Evolutionary conservation across 1,140 invertebrate species (phyloP).

Genomic region (Drosophila fuyamai): DNA sequence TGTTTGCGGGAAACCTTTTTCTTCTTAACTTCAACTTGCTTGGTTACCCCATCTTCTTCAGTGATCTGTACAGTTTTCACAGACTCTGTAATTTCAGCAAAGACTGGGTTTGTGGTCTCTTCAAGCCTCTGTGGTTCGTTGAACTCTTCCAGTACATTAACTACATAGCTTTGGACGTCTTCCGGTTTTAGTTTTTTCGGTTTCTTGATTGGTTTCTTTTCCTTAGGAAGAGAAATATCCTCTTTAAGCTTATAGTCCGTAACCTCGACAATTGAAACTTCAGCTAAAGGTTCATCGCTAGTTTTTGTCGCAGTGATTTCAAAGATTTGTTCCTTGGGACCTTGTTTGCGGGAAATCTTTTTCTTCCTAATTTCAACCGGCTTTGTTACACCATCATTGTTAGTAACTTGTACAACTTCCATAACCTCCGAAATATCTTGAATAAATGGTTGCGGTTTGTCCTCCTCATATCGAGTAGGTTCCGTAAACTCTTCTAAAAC

Average conservation of each 20-base stretch:
- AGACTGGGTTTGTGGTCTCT: constrained; percentile 17
- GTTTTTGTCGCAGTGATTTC: constrained; percentile 48
- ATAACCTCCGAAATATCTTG: constrained; percentile 50
- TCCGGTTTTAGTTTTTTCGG: constrained; percentile 57
- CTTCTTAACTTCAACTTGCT: constrained; percentile 53
- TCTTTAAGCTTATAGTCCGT: constrained; percentile 4
- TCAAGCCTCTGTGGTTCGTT: constrained; percentile 21
- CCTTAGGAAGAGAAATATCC: not conserved
- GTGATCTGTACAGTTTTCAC: constrained; percentile 22
- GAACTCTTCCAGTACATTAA: constrained; percentile 49
- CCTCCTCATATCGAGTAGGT: constrained; percentile 10
- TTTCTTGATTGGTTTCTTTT: constrained; percentile 43
- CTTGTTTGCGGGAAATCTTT: constrained; percentile 52
- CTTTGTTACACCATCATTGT: constrained; percentile 42
- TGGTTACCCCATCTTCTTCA: constrained; percentile 35
- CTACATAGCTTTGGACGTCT: constrained; percentile 52
- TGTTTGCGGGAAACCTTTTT: constrained; percentile 60
- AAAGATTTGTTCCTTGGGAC: constrained; percentile 48
- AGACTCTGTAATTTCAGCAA: constrained; percentile 39
- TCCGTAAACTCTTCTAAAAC: constrained; percentile 64
- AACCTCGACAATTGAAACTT: constrained; percentile 22
- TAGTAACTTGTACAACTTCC: constrained; percentile 23
- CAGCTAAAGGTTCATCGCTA: constrained; percentile 14
- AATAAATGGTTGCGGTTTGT: constrained; percentile 43
- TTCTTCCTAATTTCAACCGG: constrained; percentile 49